Percentiles rank a stretch among this genome's conserved stretches.
Conservation (phyloP, 2,113 vertebrate genomes). For the Mormyrus iriodes region DNA sequence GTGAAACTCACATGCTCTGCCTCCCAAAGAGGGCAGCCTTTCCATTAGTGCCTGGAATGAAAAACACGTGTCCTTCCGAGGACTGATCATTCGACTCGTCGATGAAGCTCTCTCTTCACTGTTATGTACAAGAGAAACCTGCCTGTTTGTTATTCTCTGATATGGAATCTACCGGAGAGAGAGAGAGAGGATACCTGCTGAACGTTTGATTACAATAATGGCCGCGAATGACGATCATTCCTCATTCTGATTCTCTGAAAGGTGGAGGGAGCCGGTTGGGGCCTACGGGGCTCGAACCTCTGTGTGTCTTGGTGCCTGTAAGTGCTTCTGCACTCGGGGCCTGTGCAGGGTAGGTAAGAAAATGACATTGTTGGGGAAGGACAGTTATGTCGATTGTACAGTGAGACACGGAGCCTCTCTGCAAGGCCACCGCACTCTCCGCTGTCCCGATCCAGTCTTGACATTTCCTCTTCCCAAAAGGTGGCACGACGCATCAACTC, state of each 20-base stretch:
- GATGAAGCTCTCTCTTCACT: not conserved
- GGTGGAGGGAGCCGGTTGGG: not conserved
- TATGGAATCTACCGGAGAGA: not conserved
- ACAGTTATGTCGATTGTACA: not conserved
- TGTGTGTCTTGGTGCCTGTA: not conserved
- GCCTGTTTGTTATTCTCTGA: not conserved
- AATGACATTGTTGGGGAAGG: not conserved
- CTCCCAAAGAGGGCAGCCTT: not conserved
- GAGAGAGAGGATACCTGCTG: conserved; percentile 1
- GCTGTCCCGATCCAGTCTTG: not conserved
- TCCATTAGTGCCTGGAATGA: not conserved
- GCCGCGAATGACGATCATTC: conserved; percentile 30
- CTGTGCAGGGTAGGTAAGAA: not conserved
- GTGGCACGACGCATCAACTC: not conserved
- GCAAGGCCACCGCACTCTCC: not conserved
- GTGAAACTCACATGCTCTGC: conserved; percentile 16
- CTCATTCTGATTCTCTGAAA: conserved; percentile 29
- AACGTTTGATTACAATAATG: conserved; percentile 40
- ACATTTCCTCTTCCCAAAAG: not conserved
- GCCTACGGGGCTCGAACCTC: not conserved
- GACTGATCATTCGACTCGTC: not conserved
- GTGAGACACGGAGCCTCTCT: not conserved
- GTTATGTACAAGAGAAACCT: not conserved
- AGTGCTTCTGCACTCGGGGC: not conserved
- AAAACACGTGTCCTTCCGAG: not conserved